A percentile compares a stretch with the other conserved stretches of the same genome.
These are phyloP conservation scores for Pagetopsis macropterus DNA, from an alignment of 2,797 vertebrate genomes.

Conservation along the genomic window DNA sequence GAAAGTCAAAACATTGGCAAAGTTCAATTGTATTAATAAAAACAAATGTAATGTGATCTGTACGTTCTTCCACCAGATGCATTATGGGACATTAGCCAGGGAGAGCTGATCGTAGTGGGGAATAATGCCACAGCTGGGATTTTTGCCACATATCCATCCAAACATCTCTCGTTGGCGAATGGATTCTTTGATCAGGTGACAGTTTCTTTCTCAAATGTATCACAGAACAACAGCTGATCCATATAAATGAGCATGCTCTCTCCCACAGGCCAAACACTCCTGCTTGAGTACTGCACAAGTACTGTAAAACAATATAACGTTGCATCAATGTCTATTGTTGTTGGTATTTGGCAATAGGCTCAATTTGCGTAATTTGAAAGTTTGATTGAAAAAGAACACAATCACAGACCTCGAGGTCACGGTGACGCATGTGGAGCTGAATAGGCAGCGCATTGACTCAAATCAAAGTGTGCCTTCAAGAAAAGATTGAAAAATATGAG, in stretches of 20 bases:
- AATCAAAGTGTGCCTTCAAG: not conserved
- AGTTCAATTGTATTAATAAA: not conserved
- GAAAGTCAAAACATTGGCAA: not conserved
- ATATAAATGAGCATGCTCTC: not conserved
- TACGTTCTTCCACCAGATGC: constrained; percentile 79
- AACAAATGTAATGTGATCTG: not conserved
- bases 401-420: constrained; percentile 21
- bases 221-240: not conserved
- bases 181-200: constrained; percentile 91
- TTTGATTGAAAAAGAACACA: not conserved
- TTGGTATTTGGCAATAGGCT: not conserved
- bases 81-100: constrained; percentile 81
- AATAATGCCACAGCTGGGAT: constrained; percentile 89
- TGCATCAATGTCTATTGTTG: constrained; percentile 1
- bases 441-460: not conserved
- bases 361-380: not conserved
- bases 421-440: not conserved
- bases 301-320: not conserved
- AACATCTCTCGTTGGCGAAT: constrained; percentile 86
- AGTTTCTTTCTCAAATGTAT: not conserved
- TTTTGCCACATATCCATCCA: constrained; percentile 90
- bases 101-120: constrained; percentile 78
- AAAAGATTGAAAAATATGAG: constrained; percentile 6
- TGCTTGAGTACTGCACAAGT: constrained; percentile 4
- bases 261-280: not conserved